phyloP scores from a whole-genome alignment of 1,140 invertebrate genomes.

The Parapsyche elsis region DNA sequence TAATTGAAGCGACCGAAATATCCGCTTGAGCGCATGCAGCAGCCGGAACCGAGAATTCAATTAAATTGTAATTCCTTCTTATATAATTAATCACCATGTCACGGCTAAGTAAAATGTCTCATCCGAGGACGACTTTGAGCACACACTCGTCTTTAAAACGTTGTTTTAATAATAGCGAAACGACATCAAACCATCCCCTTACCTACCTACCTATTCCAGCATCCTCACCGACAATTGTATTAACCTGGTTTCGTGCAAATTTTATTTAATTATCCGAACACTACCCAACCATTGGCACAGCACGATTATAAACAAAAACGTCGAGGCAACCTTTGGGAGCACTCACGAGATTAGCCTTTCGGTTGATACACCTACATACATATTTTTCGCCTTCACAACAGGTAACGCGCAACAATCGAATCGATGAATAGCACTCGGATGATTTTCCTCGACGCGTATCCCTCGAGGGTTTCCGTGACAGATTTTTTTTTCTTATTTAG shows the following conservation, averaged over 20 bases:
- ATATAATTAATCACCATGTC: constrained; percentile 26
- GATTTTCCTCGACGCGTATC: neutral
- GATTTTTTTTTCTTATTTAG: neutral
- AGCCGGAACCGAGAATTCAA: constrained; percentile 18
- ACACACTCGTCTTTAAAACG: neutral
- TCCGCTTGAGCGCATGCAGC: neutral
- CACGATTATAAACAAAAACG: neutral
- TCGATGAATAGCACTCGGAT: neutral
- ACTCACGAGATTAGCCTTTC: neutral
- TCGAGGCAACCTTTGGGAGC: neutral
- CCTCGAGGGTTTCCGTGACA: neutral
- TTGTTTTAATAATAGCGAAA: neutral
- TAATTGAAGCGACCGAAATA: neutral
- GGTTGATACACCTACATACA: neutral
- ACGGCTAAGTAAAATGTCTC: constrained; percentile 12
- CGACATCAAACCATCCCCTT: too few relatives aligned
- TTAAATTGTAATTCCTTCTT: constrained; percentile 18
- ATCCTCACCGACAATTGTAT: too few relatives aligned
- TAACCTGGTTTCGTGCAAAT: neutral
- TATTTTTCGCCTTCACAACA: neutral
- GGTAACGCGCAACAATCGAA: neutral
- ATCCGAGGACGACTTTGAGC: constrained; percentile 2
- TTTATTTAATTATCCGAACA: neutral
- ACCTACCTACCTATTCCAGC: too few relatives aligned
- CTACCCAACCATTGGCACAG: neutral